A percentile compares a stretch with the other conserved stretches of the same genome.
These are phyloP conservation scores for Empis livida DNA, from an alignment of 2,888 invertebrate species.

Conservation along the genomic window DNA sequence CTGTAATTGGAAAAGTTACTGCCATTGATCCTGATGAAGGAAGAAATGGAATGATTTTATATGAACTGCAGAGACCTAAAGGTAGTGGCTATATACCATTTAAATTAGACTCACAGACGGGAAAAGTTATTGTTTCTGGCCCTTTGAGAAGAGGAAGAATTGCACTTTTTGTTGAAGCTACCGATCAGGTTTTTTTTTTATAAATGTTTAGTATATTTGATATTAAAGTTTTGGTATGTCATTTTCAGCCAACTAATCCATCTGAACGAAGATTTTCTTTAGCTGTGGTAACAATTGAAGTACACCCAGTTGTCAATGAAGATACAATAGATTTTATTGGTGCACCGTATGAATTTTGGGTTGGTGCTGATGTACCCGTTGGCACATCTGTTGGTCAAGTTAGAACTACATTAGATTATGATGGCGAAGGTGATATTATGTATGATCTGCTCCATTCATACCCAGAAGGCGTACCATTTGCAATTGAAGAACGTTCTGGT, in stretches of 20 bases:
- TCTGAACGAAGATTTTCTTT: slow-evolving; percentile 69
- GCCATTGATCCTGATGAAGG: slow-evolving; percentile 67
- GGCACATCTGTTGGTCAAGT: slow-evolving; percentile 81
- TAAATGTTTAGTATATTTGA: background rate
- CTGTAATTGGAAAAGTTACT: slow-evolving; percentile 63
- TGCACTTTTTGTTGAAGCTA: slow-evolving; percentile 70
- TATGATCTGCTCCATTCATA: slow-evolving; percentile 76
- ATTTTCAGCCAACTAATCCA: slow-evolving; percentile 56
- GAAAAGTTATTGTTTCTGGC: slow-evolving; percentile 49
- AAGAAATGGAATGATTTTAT: slow-evolving; percentile 58
- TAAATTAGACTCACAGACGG: slow-evolving; percentile 55
- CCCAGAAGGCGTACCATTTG: slow-evolving; percentile 86
- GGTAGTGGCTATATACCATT: slow-evolving; percentile 56
- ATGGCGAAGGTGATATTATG: slow-evolving; percentile 46
- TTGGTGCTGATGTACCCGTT: slow-evolving; percentile 70
- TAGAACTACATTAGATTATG: slow-evolving; percentile 56
- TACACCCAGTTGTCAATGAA: slow-evolving; percentile 38
- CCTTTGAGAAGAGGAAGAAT: slow-evolving; percentile 58
- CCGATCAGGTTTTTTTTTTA: slow-evolving; percentile 41
- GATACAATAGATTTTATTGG: slow-evolving; percentile 67
- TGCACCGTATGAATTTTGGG: slow-evolving; percentile 83
- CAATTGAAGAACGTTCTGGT: slow-evolving; percentile 76
- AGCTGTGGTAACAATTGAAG: slow-evolving; percentile 74
- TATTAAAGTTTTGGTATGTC: slow-evolving; percentile 13
- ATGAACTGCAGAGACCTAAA: slow-evolving; percentile 56